Percentiles rank a stretch among this genome's conserved stretches.
phyloP scores from a whole-genome alignment of 2,797 vertebrate genomes.

The Sebastes matsubarae region DNA sequence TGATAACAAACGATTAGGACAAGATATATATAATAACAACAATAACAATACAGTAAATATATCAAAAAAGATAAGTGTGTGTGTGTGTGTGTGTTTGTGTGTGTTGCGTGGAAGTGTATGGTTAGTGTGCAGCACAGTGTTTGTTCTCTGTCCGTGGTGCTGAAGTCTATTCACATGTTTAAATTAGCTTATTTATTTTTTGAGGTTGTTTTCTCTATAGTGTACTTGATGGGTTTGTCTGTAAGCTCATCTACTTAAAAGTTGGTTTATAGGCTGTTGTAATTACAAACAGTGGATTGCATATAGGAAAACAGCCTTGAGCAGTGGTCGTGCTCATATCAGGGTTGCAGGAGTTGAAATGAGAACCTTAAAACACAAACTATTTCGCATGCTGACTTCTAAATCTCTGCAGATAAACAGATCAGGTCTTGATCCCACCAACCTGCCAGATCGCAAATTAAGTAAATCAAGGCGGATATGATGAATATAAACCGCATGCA shows the following conservation, averaged over 20 bases:
- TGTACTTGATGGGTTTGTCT: no score
- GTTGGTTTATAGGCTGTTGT: no score
- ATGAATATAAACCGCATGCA: not conserved
- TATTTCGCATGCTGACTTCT: not conserved
- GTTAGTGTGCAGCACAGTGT: not conserved
- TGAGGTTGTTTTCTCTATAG: no score
- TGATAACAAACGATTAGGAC: no score
- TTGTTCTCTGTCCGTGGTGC: conserved; percentile 55
- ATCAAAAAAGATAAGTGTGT: no score
- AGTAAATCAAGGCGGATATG: not conserved
- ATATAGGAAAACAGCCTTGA: not conserved
- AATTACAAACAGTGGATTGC: no score
- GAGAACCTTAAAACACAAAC: no score
- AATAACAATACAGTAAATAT: no score
- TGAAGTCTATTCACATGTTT: conserved; percentile 7
- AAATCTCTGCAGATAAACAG: not conserved
- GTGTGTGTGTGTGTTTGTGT: no score
- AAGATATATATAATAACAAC: no score
- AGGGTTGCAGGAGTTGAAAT: not conserved
- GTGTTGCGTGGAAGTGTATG: no score
- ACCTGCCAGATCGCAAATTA: not conserved
- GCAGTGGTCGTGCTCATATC: not conserved
- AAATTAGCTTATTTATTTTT: not conserved
- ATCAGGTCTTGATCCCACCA: not conserved
- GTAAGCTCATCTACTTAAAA: no score